phyloP scores from a whole-genome alignment of 2,113 vertebrate species.

The Uria lomvia region DNA sequence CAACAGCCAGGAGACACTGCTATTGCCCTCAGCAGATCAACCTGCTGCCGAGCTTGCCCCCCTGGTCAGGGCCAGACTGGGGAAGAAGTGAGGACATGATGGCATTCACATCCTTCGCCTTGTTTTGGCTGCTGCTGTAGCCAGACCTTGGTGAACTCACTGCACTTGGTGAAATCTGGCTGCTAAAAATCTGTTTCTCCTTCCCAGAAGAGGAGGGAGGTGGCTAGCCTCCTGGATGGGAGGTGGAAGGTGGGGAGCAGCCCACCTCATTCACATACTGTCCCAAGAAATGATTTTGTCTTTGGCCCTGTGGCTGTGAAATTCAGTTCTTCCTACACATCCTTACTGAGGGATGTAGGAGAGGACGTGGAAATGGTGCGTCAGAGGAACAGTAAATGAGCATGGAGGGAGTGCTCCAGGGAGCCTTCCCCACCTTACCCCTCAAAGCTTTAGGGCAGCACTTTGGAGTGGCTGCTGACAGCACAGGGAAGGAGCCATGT shows the following conservation, averaged over 20 bases:
- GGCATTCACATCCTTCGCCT: neutral
- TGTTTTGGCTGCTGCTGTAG: neutral
- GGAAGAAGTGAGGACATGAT: neutral
- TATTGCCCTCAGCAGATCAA: neutral
- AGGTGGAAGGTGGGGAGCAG: neutral
- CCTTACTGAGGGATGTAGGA: neutral
- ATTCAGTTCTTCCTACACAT: neutral
- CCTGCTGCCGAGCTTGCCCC: neutral
- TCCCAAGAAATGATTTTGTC: neutral
- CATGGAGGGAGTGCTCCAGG: neutral
- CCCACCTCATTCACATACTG: rapidly evolving
- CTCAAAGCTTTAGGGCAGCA: neutral
- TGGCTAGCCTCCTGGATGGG: neutral
- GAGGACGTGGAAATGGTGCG: neutral
- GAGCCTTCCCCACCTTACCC: neutral
- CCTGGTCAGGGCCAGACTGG: neutral
- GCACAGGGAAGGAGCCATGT: neutral
- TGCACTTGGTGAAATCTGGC: neutral
- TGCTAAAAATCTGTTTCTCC: neutral
- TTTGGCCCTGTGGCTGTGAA: neutral
- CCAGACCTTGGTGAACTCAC: neutral
- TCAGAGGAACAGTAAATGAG: neutral
- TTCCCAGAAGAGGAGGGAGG: neutral
- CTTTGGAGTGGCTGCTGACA: slow-evolving; percentile 16
- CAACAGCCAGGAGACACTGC: neutral